Evolutionary conservation across 2,113 vertebrate genomes (phyloP).

Genomic region (Mola mola): DNA sequence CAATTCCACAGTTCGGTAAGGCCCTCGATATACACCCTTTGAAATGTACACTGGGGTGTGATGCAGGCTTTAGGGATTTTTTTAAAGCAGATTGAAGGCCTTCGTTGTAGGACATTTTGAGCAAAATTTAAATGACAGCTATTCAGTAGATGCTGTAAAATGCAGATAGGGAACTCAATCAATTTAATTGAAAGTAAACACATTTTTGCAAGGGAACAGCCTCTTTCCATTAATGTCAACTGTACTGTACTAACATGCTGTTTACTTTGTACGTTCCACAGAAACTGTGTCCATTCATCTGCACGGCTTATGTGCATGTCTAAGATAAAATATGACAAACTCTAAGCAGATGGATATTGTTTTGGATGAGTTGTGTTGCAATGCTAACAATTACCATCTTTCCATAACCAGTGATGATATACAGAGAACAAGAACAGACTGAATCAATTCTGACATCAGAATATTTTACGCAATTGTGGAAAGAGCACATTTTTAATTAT

Average conservation of each 20-base stretch:
- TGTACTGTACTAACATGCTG: not conserved
- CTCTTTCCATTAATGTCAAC: not conserved
- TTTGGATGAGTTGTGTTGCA: constrained; percentile 18
- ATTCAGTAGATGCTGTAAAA: not conserved
- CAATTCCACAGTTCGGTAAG: constrained; percentile 40
- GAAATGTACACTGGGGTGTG: constrained; percentile 13
- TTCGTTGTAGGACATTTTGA: not conserved
- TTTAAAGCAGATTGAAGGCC: not conserved
- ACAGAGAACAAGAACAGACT: not conserved
- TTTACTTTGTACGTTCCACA: not conserved
- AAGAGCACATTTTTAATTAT: no score
- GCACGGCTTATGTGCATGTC: not conserved
- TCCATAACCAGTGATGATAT: constrained; percentile 28
- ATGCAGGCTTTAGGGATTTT: not conserved
- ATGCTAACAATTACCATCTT: constrained; percentile 3
- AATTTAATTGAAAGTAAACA: constrained; percentile 5
- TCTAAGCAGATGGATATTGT: constrained; percentile 29
- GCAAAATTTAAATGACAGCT: constrained; percentile 2
- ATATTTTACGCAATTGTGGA: no score
- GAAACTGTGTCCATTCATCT: not conserved
- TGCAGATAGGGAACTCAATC: not conserved
- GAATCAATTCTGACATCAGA: constrained; percentile 22
- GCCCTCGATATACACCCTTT: constrained; percentile 4
- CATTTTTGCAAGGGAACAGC: constrained; percentile 2
- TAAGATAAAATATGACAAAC: constrained; percentile 11